Evolutionary conservation across 1,140 invertebrate species (phyloP).

Genomic region (Drosophila sucinea): DNA sequence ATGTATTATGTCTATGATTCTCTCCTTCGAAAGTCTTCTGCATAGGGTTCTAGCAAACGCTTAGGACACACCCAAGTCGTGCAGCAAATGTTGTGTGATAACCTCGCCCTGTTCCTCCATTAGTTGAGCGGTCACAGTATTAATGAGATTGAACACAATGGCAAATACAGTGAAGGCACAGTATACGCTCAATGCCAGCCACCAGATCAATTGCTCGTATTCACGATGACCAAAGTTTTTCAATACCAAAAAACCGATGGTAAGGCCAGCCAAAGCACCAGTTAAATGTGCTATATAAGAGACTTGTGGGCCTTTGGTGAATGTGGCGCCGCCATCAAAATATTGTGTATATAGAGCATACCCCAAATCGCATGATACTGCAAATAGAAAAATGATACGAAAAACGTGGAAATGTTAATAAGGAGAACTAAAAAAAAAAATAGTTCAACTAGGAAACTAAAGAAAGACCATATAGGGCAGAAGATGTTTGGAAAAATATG

Average conservation of each 20-base stretch:
- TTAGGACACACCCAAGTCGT: conserved; percentile 83
- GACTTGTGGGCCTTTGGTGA: conserved; percentile 88
- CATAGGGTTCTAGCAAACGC: conserved; percentile 3
- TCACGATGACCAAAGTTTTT: conserved; percentile 98
- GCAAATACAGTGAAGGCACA: conserved; percentile 96
- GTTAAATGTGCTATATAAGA: conserved; percentile 97
- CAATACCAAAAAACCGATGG: conserved; percentile 94
- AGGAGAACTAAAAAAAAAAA: conserved; percentile 6
- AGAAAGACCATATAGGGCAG: not conserved
- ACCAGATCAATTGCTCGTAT: conserved; percentile 97
- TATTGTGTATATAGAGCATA: conserved; percentile 97
- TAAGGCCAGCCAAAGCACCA: conserved; percentile 94
- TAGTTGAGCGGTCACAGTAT: conserved; percentile 84
- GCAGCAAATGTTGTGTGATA: conserved; percentile 82
- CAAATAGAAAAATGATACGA: conserved; percentile 65
- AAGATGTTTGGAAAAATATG: conserved; percentile 37
- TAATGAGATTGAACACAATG: conserved; percentile 95
- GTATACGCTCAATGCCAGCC: conserved; percentile 96
- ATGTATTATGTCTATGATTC: conserved; percentile 46
- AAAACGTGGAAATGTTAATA: not conserved
- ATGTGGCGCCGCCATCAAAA: conserved; percentile 86
- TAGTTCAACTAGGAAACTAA: conserved; percentile 21
- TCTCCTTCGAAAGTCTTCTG: conserved; percentile 35
- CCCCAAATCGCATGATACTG: conserved; percentile 96
- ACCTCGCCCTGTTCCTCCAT: conserved; percentile 82